phyloP scores from a whole-genome alignment of 2,797 vertebrate species.

The Platyrinchus mystaceus region DNA sequence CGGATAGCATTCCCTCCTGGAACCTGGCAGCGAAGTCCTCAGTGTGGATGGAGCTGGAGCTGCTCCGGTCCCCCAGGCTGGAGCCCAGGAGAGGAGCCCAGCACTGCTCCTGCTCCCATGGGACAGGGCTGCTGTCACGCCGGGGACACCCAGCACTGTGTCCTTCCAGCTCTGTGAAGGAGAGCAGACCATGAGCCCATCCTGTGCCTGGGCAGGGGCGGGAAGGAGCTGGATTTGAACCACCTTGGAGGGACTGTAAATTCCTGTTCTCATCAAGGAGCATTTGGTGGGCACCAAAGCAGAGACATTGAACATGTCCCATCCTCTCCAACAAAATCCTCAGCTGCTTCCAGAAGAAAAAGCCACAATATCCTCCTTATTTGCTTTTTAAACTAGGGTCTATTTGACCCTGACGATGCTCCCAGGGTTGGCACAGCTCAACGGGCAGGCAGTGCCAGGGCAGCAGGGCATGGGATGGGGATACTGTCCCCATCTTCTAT shows the following conservation, averaged over 20 bases:
- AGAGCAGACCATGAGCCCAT: background rate
- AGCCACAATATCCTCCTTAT: background rate
- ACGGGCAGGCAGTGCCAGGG: background rate
- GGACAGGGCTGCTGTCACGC: background rate
- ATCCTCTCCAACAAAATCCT: background rate
- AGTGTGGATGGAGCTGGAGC: conserved; percentile 73
- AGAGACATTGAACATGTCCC: background rate
- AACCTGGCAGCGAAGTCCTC: conserved; percentile 81
- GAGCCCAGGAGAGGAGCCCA: conserved; percentile 71
- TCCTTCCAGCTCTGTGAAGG: background rate
- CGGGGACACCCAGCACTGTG: rapidly evolving
- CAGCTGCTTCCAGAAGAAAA: background rate
- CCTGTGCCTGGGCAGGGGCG: rapidly evolving
- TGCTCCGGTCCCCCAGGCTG: background rate
- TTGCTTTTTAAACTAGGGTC: background rate
- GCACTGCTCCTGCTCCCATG: conserved; percentile 58
- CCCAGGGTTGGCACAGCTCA: background rate
- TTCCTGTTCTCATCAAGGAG: background rate
- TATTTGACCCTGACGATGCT: no score
- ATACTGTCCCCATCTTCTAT: background rate
- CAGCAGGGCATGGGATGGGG: background rate
- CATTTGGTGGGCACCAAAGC: rapidly evolving
- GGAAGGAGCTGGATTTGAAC: background rate
- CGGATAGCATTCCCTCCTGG: conserved; percentile 65
- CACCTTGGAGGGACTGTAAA: rapidly evolving